Base-by-base conservation (phyloP, 2,113 vertebrate species). In the Neolamprologus brichardi region DNA sequence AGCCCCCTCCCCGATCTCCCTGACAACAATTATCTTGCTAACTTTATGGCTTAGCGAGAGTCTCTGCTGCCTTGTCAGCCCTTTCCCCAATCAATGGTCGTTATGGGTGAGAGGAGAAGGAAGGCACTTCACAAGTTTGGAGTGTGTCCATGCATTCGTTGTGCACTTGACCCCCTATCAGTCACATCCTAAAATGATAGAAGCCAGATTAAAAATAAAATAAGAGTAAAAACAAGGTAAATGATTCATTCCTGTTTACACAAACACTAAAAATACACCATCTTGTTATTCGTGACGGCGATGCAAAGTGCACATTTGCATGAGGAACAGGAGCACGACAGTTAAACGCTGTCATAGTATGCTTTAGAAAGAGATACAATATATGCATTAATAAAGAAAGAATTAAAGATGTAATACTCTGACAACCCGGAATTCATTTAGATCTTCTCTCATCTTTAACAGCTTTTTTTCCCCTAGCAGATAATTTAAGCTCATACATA, bases 11-110 rank as follows among this genome's bases (percentile, higher is more conserved):
- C 83, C 91, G 79, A 87, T 92, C 89, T 89, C 82, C 86, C 56
- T 83, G 82, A 91, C 83, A 86, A 92, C 93, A 90, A 92, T 88
- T 89, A 93, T 93, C 86, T 92, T 17, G 4, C 83, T 79, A 82
- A 85, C 81, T 92, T 93, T 81, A 88, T 51, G 41, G 83, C 86
- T 37, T 79, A 87, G 72, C 60, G 81, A 34, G 28, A 86, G 84
- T 79, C 75, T 89, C 56, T 39, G 83, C 78, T 81, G 89, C 85
- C 81, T 70, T 84, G 85, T 92, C 92, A 90, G 85, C 91, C 78
- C 53, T 86, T 88, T 77, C 17, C 39, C 23, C n/a, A 53, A 87
- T 93, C 91, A 81, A 84, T 85, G 87, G 56, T n/a, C 25, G 28
- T 89, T 93, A 79, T 41, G 52, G 67, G 46, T 82, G 54, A 86